Evolutionary conservation across 1,140 invertebrate genomes (phyloP).

Genomic region (Ceratina australensis): DNA sequence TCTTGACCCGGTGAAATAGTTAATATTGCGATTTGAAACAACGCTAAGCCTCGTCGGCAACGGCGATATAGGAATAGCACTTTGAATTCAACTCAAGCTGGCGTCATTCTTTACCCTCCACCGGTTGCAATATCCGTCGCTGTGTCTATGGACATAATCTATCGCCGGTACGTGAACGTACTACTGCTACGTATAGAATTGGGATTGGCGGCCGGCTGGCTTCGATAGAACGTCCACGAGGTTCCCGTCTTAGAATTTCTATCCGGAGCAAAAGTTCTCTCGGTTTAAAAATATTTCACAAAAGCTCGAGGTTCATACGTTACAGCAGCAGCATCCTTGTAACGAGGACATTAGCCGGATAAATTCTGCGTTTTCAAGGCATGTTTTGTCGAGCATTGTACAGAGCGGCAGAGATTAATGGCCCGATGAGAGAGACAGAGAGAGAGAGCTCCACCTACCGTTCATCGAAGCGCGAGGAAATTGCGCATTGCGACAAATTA

Average conservation of each 20-base stretch:
- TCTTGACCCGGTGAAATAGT: too few species aligned
- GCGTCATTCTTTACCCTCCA: constrained; percentile 40
- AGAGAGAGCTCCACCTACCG: background rate
- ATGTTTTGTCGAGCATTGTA: too few species aligned
- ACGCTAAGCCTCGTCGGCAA: constrained; percentile 2
- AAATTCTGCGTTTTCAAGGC: too few species aligned
- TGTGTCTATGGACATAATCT: constrained; percentile 52
- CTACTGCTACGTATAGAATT: constrained; percentile 38
- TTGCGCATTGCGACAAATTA: constrained; percentile 14
- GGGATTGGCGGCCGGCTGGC: constrained; percentile 39
- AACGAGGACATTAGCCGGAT: too few species aligned
- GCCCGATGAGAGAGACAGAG: background rate
- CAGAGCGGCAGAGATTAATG: background rate
- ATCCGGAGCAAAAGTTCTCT: background rate
- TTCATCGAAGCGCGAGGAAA: background rate
- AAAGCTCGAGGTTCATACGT: too few species aligned
- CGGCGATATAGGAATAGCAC: constrained; percentile 33
- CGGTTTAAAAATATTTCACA: background rate
- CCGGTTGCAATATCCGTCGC: constrained; percentile 45
- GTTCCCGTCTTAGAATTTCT: constrained; percentile 14
- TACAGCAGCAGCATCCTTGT: too few species aligned
- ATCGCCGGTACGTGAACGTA: constrained; percentile 52
- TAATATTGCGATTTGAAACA: background rate
- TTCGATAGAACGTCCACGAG: constrained; percentile 8
- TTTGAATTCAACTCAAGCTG: constrained; percentile 54